Percentiles rank a stretch among this genome's conserved stretches.
These are phyloP conservation scores for Hypomecis punctinalis DNA, from an alignment of 2,888 invertebrate genomes.

Conservation along the genomic window DNA sequence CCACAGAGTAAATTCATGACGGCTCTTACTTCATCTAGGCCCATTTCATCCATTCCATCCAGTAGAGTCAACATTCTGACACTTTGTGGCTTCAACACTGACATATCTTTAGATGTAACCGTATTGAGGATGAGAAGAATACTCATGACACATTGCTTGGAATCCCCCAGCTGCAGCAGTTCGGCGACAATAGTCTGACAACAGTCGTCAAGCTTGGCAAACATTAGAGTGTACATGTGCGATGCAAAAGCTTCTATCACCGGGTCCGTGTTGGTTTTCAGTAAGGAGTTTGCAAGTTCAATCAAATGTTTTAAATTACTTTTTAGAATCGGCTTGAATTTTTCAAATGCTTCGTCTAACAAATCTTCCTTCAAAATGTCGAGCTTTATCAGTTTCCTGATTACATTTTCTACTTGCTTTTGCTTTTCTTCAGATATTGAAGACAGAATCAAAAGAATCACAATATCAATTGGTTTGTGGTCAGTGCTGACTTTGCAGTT, in stretches of 20 bases:
- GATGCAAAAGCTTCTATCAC: slow-evolving; percentile 85
- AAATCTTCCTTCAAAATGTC: slow-evolving; percentile 85
- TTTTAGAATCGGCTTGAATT: slow-evolving; percentile 83
- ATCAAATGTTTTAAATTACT: slow-evolving; percentile 84
- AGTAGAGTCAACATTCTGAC: slow-evolving; percentile 87
- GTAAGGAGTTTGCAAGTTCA: slow-evolving; percentile 83
- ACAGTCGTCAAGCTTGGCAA: slow-evolving; percentile 71
- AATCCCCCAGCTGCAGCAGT: slow-evolving; percentile 70
- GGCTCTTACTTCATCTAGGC: slow-evolving; percentile 89
- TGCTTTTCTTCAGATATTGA: slow-evolving; percentile 86
- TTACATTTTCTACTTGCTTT: slow-evolving; percentile 85
- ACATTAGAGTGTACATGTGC: slow-evolving; percentile 83
- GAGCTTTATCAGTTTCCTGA: slow-evolving; percentile 86
- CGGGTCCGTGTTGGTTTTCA: slow-evolving; percentile 79
- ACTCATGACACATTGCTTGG: slow-evolving; percentile 69
- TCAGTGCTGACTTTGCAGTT: slow-evolving; percentile 77
- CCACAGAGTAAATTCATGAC: slow-evolving; percentile 92
- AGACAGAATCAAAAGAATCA: slow-evolving; percentile 87
- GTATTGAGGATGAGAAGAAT: slow-evolving; percentile 71
- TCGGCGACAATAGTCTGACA: slow-evolving; percentile 73
- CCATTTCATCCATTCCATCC: slow-evolving; percentile 90
- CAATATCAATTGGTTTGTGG: slow-evolving; percentile 88
- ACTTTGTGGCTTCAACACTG: slow-evolving; percentile 84
- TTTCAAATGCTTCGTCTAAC: slow-evolving; percentile 83
- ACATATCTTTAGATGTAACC: slow-evolving; percentile 71